A percentile compares a stretch with the other conserved stretches of the same genome.
These are phyloP conservation scores for Octopus bimaculoides DNA, from an alignment of 1,140 invertebrate species.

Conservation along the genomic window DNA sequence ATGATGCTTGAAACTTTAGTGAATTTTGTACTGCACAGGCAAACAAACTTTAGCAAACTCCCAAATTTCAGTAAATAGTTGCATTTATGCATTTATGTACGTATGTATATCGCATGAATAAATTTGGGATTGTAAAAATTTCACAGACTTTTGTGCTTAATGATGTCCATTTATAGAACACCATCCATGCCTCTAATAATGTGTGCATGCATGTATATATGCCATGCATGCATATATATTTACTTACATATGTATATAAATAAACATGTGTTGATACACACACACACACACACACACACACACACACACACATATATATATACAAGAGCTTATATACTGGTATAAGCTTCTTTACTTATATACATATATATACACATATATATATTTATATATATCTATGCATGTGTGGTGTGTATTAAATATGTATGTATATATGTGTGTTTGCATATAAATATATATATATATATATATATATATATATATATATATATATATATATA, in stretches of 20 bases:
- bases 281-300: conserved; percentile 2
- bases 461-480: not conserved
- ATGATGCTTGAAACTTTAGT: no score
- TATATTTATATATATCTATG: not conserved
- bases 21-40: no score
- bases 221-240: no score
- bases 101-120: no score
- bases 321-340: not conserved
- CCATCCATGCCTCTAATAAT: no score
- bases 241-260: not conserved
- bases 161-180: no score
- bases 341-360: not conserved
- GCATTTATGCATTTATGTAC: no score
- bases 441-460: not conserved
- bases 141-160: no score
- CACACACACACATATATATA: conserved; percentile 3
- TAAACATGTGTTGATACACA: not conserved
- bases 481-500: not conserved
- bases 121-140: no score
- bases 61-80: no score
- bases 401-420: not conserved
- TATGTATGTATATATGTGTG: not conserved
- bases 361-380: not conserved
- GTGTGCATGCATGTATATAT: no score
- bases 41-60: no score